Conservation (phyloP, 2,888 invertebrate species). For the Drosophila falleni region DNA sequence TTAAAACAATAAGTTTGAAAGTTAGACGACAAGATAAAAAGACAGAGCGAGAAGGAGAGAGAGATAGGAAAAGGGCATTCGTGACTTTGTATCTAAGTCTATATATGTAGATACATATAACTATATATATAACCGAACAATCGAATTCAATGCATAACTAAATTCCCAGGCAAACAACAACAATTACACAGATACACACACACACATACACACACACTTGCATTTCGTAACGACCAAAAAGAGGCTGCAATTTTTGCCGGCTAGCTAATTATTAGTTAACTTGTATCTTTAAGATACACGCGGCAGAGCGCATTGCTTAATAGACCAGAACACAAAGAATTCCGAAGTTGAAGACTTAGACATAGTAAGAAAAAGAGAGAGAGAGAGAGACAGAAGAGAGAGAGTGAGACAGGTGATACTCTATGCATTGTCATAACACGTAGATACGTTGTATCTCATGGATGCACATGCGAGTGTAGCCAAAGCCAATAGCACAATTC, state of each 20-base stretch:
- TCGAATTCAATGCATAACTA: slow-evolving; percentile 64
- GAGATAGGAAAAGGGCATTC: background rate
- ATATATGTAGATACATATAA: slow-evolving; percentile 14
- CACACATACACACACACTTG: slow-evolving; percentile 41
- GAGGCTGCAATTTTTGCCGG: slow-evolving; percentile 71
- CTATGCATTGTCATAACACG: slow-evolving; percentile 77
- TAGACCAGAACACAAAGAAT: slow-evolving; percentile 71
- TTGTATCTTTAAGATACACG: slow-evolving; percentile 79
- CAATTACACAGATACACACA: slow-evolving; percentile 28
- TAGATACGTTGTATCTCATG: slow-evolving; percentile 64
- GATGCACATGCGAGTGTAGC: slow-evolving; percentile 47
- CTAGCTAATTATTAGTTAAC: slow-evolving; percentile 79
- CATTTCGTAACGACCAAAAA: slow-evolving; percentile 69
- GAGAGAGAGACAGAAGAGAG: background rate
- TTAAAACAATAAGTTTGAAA: slow-evolving; percentile 76
- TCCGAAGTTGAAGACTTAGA: slow-evolving; percentile 4
- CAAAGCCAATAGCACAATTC: slow-evolving; percentile 74
- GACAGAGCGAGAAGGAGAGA: background rate
- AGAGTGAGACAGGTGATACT: background rate
- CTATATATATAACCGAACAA: slow-evolving; percentile 55
- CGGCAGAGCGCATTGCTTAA: slow-evolving; percentile 71
- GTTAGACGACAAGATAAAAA: slow-evolving; percentile 39
- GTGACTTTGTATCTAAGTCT: slow-evolving; percentile 12
- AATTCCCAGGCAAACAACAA: slow-evolving; percentile 57
- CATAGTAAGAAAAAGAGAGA: background rate